Evolutionary conservation across 1,140 invertebrate species (phyloP).

Genomic region (Drosophila sechellia): DNA sequence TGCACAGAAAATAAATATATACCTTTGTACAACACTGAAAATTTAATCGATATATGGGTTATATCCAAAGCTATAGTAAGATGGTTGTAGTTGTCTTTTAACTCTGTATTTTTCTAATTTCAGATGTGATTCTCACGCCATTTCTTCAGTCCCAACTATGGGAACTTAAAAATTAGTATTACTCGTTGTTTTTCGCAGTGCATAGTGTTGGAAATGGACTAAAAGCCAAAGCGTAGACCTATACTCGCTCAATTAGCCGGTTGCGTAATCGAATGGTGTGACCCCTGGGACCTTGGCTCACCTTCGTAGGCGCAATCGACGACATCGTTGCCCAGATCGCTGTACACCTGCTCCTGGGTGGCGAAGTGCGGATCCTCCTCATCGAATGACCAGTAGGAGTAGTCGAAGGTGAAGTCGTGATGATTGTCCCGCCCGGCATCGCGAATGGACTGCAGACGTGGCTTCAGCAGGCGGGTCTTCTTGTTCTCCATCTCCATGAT

Average conservation of each 20-base stretch:
- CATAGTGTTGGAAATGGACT: constrained; percentile 3
- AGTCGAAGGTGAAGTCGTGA: constrained; percentile 97
- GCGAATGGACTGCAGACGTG: constrained; percentile 86
- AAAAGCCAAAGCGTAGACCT: constrained; percentile 8
- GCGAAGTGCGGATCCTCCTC: constrained; percentile 89
- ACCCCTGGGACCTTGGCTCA: constrained; percentile 47
- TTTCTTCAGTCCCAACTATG: too few relatives aligned
- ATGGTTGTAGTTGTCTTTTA: too few relatives aligned
- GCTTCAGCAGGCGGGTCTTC: constrained; percentile 92
- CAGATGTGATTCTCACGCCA: too few relatives aligned
- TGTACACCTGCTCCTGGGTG: constrained; percentile 93
- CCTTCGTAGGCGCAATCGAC: constrained; percentile 96
- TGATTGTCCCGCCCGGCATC: constrained; percentile 88
- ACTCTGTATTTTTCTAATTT: too few relatives aligned
- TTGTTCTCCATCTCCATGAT: constrained; percentile 95
- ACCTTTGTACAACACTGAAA: background rate
- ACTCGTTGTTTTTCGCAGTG: background rate
- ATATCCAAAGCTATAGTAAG: too few relatives aligned
- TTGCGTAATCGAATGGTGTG: constrained; percentile 34
- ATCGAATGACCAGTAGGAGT: constrained; percentile 95
- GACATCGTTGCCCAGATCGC: constrained; percentile 94
- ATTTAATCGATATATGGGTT: too few relatives aligned
- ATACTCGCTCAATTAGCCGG: constrained; percentile 3
- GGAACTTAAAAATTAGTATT: too few relatives aligned
- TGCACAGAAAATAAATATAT: constrained; percentile 4